Base-by-base conservation (phyloP, 2,113 vertebrate genomes). In the Eptesicus fuscus region DNA sequence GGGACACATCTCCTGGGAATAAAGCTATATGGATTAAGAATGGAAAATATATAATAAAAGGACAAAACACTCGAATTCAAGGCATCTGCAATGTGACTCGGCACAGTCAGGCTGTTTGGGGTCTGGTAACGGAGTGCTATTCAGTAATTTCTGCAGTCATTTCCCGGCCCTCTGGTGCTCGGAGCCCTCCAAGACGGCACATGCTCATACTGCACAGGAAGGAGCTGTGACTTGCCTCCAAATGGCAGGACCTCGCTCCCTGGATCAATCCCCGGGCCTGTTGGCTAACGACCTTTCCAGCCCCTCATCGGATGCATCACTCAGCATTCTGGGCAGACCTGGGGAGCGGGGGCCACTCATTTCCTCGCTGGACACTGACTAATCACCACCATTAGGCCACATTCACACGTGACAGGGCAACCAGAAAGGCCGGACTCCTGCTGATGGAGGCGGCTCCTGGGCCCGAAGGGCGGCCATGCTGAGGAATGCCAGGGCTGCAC, bases 291-390 rank as follows among this genome's bases (percentile, higher is more conserved):
- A 98, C 97, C 97, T 98, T 98, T 98, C 97, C 95, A 91, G 94
- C 96, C 96, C 86, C 70, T 88, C 97, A 95, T 95, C 10, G 9
- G 95, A 93, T 83, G 92, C 96, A 97, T 98, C 95, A 80, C 93
- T 98, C 96, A 96, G 95, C 91, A 77, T 88, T 96, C 92, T 18
- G 76, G 47, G 83, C 95, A 14, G 93, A 96, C 89, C 88, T 71
- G 35, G 35, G 88, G 73, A 23, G 18, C 79, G 96, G 97, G 93
- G 83, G 96, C 53, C 51, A 7, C 42, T 42, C 94, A 89, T 93
- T n/a, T 93, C 96, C 77, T 97, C 42, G 40, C 96, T 35, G 96
- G 98, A 98, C 98, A 98, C 97, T 98, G 98, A 98, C 97, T 98
- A 98, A 98, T 98, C 98, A 95, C 98, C 97, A 94, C 96, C 97